Base-by-base conservation (phyloP, 2,113 vertebrate species). In the Triplophysa rosa region DNA sequence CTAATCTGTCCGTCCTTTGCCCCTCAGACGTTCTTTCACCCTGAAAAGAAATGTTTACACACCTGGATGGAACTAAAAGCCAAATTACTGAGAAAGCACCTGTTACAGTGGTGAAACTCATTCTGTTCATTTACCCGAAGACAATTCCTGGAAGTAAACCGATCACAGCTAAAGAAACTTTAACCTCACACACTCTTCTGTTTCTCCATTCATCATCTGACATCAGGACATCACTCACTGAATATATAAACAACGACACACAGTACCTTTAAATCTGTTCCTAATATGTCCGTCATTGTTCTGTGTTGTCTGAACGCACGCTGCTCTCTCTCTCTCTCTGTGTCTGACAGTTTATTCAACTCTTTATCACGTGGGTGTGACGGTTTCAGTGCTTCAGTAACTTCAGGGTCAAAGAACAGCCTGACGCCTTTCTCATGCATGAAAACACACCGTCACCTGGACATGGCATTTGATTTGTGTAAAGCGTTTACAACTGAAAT, bases 311-410 rank as follows among this genome's bases (percentile, higher is more conserved):
- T 77, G 40, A 77, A 54, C 37, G 29, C 72, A 21, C 33, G 2
- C 58, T 56, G 49, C 26, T 54, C 62, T 59, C 47, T 42, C 17
- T 61, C 47, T 42, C 17, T 11, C 19, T 58, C 14, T 72, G 29
- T 52, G 52, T 59, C 42, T 59, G 42, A 68, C 72, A 77, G 61
- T 54, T 6, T 33, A 59, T 77, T 40, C 42, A 59, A 52, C 40
- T n/a, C 49, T 77, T 82, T 71, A 83, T 83, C 70, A 64, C 10
- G 58, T 58, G 65, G 11, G 78, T 80, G 80, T 80, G 77, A 67
- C 1, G 3, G 42, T 37, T 37, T 37, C 33, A 37, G 78, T 40
- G n/a, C n/a, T 12, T 7, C 11, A 37, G 19, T 71, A 71, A 71
- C 33, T 37, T 11, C 13, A 5, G 52, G 70, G 37, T 73, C 70